Evolutionary conservation across 2,797 vertebrate genomes (phyloP).

Genomic region (Mareca strepera): DNA sequence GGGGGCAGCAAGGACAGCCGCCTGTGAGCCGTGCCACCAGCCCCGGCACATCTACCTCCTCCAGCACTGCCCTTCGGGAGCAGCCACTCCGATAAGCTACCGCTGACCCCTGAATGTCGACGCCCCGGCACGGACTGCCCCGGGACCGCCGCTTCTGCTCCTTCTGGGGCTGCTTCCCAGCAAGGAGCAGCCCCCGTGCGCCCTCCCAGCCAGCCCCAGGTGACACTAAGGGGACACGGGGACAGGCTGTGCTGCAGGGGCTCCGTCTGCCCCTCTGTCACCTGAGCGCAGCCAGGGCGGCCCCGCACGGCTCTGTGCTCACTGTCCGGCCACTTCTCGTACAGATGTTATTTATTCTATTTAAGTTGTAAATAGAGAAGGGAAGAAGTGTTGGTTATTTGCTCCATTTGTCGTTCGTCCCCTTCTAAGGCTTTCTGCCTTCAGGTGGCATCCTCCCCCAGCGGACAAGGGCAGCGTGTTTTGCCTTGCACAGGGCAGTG

Average conservation of each 20-base stretch:
- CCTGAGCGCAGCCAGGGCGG: background rate
- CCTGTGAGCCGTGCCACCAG: background rate
- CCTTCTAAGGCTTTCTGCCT: background rate
- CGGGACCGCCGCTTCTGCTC: accelerated
- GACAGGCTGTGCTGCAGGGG: accelerated
- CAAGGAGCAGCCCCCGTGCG: background rate
- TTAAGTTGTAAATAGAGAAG: slow-evolving; percentile 50
- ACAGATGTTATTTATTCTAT: slow-evolving; percentile 55
- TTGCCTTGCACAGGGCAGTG: accelerated
- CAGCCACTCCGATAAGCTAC: slow-evolving; percentile 43
- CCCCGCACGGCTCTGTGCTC: background rate
- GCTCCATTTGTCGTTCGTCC: accelerated
- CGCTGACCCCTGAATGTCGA: accelerated
- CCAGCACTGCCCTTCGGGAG: background rate
- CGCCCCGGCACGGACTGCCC: accelerated
- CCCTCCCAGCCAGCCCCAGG: accelerated
- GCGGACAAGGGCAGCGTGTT: background rate
- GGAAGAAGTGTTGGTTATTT: background rate
- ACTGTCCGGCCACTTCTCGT: background rate
- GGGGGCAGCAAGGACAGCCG: slow-evolving; percentile 22
- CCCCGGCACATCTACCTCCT: slow-evolving; percentile 21
- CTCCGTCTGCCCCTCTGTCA: accelerated
- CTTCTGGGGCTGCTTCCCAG: background rate
- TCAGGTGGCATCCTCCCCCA: background rate
- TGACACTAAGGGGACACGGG: accelerated